Evolutionary conservation across 2,797 vertebrate genomes (phyloP).

Genomic region (Tragopan temminckii): DNA sequence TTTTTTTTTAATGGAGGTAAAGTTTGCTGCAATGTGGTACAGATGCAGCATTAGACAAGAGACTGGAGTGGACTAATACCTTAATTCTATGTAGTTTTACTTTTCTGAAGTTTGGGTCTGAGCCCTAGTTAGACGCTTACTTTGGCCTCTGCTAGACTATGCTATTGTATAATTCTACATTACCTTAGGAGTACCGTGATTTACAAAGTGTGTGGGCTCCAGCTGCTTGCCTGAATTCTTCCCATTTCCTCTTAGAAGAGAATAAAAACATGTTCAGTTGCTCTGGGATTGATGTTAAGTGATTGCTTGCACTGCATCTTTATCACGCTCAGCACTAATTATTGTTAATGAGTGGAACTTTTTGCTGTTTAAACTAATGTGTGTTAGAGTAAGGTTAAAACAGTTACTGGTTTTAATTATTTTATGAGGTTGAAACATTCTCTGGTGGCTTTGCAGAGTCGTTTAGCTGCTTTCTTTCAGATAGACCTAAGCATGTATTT

Average conservation of each 20-base stretch:
- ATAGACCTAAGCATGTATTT: background rate
- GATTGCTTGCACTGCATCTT: background rate
- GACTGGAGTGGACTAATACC: background rate
- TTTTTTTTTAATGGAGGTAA: background rate
- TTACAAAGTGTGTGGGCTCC: background rate
- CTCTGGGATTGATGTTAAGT: background rate
- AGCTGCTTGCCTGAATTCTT: background rate
- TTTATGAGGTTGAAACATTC: background rate
- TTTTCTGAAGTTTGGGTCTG: accelerated
- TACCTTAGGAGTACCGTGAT: background rate
- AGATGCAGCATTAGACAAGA: background rate
- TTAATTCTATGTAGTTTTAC: background rate
- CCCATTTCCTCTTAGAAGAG: background rate
- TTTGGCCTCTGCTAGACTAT: background rate
- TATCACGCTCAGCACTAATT: background rate
- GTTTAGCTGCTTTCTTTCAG: background rate
- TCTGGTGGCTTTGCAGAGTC: background rate
- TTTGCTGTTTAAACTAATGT: background rate
- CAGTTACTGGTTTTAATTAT: background rate
- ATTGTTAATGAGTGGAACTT: background rate
- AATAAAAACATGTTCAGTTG: background rate
- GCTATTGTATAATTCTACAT: background rate
- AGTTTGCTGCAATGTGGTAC: background rate
- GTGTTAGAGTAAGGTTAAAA: background rate
- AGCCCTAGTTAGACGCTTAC: background rate